Evolutionary conservation across 2,888 invertebrate species (phyloP), one percentile per base, ranked within the genome.

Genomic region (Phalera bucephala): DNA sequence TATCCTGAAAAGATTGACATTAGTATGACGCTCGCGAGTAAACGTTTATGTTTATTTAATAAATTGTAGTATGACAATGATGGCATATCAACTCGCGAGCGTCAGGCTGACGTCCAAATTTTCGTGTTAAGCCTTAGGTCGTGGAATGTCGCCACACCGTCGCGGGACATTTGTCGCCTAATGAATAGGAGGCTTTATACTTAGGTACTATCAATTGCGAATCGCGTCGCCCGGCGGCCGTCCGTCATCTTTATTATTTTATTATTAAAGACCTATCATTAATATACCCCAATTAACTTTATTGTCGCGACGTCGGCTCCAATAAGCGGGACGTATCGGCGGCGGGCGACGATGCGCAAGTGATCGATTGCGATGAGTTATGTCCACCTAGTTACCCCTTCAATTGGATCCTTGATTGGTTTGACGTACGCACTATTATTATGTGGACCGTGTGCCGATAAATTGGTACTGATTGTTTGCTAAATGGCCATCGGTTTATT

Each of bases 321-420:
- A 82, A 84, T 87, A 79, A 82, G 67, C 73, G 79, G 73, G 78
- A 79, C 76, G 76, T 80, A 81, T 81, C 70, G 65, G 55, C 63
- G 63, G 51, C 64, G 53, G 46, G 56, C 59, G 67, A 59, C 70
- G 73, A 74, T 66, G 72, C 67, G 73, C 72, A 67, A 75, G 72
- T 84, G 86, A 87, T 87, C 81, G 85, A 85, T 85, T 69, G 76
- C 72, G 67, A 72, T 75, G 75, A 80, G 74, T 80, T 82, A 79
- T 77, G 82, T 82, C 82, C 83, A 83, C 79, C 79, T 83, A 83
- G 85, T 87, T 86, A 86, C 83, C 85, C 84, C 78, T 83, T 82
- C 88, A 88, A 89, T 88, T 88, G 88, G 75, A 68, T 76, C 73
- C 79, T 76, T 85, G 86, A 89, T 88, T 87, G 88, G 79, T 78